Conservation (phyloP, 92 coral and sea anemone genomes). For the Galaxea fascicularis region DNA sequence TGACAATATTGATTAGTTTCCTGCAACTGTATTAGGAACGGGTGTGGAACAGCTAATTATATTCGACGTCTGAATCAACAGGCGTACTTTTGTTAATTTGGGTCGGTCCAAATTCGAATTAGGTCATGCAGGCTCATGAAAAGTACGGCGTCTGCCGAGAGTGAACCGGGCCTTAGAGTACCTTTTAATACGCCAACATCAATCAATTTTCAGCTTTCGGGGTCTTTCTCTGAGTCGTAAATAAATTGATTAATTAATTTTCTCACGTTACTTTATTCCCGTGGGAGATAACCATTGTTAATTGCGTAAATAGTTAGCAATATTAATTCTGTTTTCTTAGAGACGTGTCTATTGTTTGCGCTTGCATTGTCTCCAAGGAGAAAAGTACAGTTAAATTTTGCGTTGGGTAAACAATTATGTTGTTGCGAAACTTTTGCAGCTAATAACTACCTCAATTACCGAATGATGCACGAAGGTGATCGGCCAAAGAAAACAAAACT, state of each 20-base stretch:
- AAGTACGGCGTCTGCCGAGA: too few relatives aligned
- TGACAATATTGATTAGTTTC: too few relatives aligned
- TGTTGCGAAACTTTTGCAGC: background rate
- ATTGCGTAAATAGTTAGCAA: background rate
- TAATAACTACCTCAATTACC: background rate
- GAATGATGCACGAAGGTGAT: slow-evolving; percentile 9
- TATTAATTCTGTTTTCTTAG: slow-evolving; percentile 43
- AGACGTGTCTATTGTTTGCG: slow-evolving; percentile 43
- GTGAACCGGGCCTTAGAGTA: too few relatives aligned
- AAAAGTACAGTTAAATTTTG: slow-evolving; percentile 28
- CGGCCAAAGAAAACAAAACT: slow-evolving; percentile 8
- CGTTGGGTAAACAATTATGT: slow-evolving; percentile 10
- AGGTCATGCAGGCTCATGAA: too few relatives aligned
- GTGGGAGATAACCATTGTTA: slow-evolving; percentile 7
- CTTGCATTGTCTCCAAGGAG: slow-evolving; percentile 35
- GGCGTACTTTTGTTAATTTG: too few relatives aligned
- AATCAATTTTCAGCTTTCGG: background rate
- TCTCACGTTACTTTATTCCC: background rate
- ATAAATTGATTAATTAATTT: slow-evolving; percentile 28
- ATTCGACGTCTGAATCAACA: too few relatives aligned
- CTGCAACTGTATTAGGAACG: too few relatives aligned
- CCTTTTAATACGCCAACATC: background rate
- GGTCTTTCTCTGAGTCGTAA: background rate
- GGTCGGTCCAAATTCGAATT: too few relatives aligned
- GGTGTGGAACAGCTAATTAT: too few relatives aligned